phyloP scores from a whole-genome alignment of 1,140 invertebrate species.

The Bombus breviceps region DNA sequence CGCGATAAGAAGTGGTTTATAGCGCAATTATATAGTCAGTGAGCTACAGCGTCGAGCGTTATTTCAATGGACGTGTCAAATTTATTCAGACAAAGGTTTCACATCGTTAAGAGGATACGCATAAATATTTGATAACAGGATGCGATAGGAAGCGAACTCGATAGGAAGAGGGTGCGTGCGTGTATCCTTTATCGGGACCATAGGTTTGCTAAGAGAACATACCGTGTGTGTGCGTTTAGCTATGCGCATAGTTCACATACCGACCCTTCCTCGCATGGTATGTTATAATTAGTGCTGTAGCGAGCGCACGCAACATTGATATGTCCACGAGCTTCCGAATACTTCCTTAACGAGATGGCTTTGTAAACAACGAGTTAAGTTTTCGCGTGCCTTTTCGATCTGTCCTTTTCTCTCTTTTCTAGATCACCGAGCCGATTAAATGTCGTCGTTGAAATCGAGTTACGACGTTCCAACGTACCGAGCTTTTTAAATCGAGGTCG shows the following conservation, averaged over 20 bases:
- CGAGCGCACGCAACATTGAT: constrained; percentile 67
- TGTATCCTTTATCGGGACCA: constrained; percentile 12
- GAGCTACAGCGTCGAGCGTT: neutral
- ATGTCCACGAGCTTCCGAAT: constrained; percentile 68
- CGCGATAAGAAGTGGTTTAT: constrained; percentile 5
- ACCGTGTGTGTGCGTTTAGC: constrained; percentile 23
- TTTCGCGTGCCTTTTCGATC: neutral
- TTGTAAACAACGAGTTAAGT: too few species aligned
- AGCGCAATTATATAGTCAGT: neutral
- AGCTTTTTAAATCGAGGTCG: neutral
- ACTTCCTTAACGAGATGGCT: constrained; percentile 24
- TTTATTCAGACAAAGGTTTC: constrained; percentile 44
- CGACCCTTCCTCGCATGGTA: constrained; percentile 65
- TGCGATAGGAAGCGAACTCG: constrained; percentile 24
- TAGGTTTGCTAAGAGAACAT: constrained; percentile 7
- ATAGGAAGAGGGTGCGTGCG: neutral
- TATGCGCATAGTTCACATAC: constrained; percentile 67
- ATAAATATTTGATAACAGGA: constrained; percentile 66
- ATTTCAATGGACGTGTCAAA: constrained; percentile 10
- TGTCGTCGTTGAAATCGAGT: neutral
- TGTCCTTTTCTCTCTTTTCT: neutral
- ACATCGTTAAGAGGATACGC: constrained; percentile 21
- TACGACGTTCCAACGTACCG: neutral
- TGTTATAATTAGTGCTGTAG: constrained; percentile 72
- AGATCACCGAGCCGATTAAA: too few species aligned